phyloP scores from a whole-genome alignment of 2,113 vertebrate species.

The Cephalophus harveyi region DNA sequence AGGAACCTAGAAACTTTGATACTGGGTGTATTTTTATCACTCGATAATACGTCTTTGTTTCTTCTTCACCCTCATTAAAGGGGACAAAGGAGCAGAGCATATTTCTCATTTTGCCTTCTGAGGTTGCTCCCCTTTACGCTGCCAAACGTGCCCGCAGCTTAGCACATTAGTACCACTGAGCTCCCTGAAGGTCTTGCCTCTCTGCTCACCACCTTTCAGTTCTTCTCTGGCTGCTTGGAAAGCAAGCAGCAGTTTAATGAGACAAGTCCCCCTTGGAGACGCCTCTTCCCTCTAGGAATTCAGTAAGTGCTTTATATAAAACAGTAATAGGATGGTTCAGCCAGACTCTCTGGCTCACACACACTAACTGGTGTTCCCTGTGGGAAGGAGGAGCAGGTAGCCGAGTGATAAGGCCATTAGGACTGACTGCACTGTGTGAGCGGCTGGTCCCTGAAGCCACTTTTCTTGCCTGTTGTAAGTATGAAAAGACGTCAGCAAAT shows the following conservation, averaged over 20 bases:
- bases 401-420: conserved; percentile 72
- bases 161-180: conserved; percentile 36
- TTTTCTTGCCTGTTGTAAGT: conserved; percentile 39
- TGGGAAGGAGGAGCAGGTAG: conserved; percentile 67
- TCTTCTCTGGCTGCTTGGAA: conserved; percentile 41
- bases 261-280: conserved; percentile 54
- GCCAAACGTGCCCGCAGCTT: background rate
- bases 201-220: conserved; percentile 24
- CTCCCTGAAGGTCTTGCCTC: conserved; percentile 13
- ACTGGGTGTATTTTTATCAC: conserved; percentile 33
- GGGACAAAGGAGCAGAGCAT: conserved; percentile 25
- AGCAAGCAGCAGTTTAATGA: conserved; percentile 68
- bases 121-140: background rate
- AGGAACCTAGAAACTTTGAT: conserved; percentile 29
- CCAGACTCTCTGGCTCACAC: conserved; percentile 68
- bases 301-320: conserved; percentile 75
- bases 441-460: conserved; percentile 61
- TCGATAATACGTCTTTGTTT: conserved; percentile 27
- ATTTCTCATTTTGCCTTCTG: background rate
- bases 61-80: conserved; percentile 39
- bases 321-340: conserved; percentile 68
- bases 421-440: background rate
- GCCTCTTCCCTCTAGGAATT: conserved; percentile 71
- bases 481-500: conserved; percentile 30
- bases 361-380: conserved; percentile 61